phyloP scores from a whole-genome alignment of 2,888 invertebrate species.

The Rhogogaster chlorosoma region DNA sequence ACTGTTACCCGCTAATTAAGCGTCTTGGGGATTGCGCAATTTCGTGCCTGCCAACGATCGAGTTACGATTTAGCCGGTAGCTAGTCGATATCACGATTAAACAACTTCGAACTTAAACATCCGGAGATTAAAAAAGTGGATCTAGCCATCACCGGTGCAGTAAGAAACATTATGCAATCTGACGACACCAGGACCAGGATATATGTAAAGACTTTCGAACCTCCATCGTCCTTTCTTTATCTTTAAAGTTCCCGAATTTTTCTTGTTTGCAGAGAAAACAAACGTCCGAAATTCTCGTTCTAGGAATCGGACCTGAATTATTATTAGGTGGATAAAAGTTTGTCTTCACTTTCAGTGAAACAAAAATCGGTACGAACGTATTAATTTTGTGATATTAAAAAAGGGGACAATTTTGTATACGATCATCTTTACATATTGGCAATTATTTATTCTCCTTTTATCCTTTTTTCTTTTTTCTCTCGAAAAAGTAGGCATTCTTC shows the following conservation, averaged over 20 bases:
- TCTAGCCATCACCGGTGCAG: neutral
- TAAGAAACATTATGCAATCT: neutral
- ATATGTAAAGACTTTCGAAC: neutral
- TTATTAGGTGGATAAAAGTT: no score
- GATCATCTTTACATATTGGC: neutral
- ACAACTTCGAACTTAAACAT: neutral
- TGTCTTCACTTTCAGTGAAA: no score
- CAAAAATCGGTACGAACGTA: neutral
- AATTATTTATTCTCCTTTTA: neutral
- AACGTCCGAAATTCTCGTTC: neutral
- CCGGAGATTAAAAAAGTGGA: neutral
- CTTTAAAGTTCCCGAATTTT: neutral
- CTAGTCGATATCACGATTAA: neutral
- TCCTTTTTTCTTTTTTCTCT: neutral
- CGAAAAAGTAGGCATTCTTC: neutral
- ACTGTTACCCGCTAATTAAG: slow-evolving; percentile 48
- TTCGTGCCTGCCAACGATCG: slow-evolving; percentile 39
- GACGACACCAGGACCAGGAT: neutral
- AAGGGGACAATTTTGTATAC: neutral
- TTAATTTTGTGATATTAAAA: neutral
- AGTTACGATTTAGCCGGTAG: slow-evolving; percentile 13
- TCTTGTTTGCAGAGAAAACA: neutral
- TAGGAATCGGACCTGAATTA: neutral
- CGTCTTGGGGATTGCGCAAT: slow-evolving; percentile 49
- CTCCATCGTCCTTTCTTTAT: neutral